These are phyloP conservation scores for Coryphaenoides rupestris DNA, from an alignment of 2,113 vertebrate genomes.

Conservation along the genomic window DNA sequence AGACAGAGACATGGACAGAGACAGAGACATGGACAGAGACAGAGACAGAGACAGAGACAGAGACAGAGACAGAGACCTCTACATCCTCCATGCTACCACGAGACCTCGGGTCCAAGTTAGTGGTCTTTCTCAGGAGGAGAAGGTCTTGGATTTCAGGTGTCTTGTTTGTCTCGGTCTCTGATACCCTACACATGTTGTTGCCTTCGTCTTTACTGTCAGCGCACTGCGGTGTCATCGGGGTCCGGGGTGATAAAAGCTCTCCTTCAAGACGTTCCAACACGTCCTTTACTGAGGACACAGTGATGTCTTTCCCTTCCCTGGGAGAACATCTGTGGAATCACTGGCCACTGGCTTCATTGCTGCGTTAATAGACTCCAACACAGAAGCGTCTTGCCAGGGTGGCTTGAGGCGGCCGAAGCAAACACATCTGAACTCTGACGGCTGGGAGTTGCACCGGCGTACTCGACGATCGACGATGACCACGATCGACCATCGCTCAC, in stretches of 20 bases:
- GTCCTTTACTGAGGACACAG: constrained; percentile 24
- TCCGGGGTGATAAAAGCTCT: no score
- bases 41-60: no score
- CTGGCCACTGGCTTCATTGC: constrained; percentile 13
- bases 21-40: no score
- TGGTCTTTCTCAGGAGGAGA: constrained; percentile 36
- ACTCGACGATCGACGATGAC: no score
- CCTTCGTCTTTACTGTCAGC: no score
- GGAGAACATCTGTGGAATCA: constrained; percentile 24
- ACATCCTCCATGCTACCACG: constrained; percentile 24
- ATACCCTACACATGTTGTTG: no score
- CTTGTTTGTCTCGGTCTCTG: no score
- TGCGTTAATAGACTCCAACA: constrained; percentile 26
- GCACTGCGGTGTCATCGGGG: constrained; percentile 21
- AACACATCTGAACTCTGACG: constrained; percentile 26
- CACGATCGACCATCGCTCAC: no score
- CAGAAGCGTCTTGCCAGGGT: constrained; percentile 29
- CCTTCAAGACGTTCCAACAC: constrained; percentile 18
- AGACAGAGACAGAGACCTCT: no score
- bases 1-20: no score
- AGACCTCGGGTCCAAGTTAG: constrained; percentile 30
- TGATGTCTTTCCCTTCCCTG: constrained; percentile 27
- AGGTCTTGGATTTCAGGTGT: no score
- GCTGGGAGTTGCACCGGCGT: constrained; percentile 17
- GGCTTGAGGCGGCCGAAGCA: constrained; percentile 30